A percentile compares a stretch with the other conserved stretches of the same genome.
phyloP scores from a whole-genome alignment of 2,113 vertebrate genomes.

The Ciconia boyciana region DNA sequence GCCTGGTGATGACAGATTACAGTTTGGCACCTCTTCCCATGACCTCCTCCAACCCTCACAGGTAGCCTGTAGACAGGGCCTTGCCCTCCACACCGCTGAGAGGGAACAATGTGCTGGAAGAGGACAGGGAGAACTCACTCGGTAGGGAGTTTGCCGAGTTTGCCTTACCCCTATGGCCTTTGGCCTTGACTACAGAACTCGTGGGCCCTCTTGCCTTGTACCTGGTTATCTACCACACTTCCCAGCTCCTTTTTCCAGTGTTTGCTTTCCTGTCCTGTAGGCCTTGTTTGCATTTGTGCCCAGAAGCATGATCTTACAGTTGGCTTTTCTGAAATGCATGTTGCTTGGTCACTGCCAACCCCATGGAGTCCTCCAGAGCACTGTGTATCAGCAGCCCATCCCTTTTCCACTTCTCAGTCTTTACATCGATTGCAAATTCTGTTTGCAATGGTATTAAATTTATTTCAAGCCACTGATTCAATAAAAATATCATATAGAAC shows the following conservation, averaged over 20 bases:
- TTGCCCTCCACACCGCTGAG: rapidly evolving
- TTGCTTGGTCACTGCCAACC: neutral
- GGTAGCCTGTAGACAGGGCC: neutral
- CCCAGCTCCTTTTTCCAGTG: neutral
- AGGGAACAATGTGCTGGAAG: neutral
- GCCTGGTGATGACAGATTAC: neutral
- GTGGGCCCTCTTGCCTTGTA: neutral
- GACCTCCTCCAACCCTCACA: rapidly evolving
- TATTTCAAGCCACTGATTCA: neutral
- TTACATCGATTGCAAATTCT: neutral
- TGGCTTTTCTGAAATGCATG: neutral
- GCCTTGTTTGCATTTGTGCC: neutral
- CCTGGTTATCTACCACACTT: neutral
- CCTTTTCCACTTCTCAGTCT: neutral
- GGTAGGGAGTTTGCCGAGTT: neutral
- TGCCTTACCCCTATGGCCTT: neutral
- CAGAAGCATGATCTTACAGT: neutral
- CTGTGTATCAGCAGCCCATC: neutral
- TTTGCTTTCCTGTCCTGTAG: neutral
- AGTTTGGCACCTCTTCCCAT: neutral
- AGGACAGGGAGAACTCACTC: neutral
- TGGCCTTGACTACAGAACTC: neutral
- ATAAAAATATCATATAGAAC: neutral
- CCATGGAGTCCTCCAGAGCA: rapidly evolving
- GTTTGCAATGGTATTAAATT: neutral